A percentile compares a stretch with the other conserved stretches of the same genome.
Evolutionary conservation across 2,797 vertebrate genomes (phyloP).

Genomic region (Acanthurus lineatus): DNA sequence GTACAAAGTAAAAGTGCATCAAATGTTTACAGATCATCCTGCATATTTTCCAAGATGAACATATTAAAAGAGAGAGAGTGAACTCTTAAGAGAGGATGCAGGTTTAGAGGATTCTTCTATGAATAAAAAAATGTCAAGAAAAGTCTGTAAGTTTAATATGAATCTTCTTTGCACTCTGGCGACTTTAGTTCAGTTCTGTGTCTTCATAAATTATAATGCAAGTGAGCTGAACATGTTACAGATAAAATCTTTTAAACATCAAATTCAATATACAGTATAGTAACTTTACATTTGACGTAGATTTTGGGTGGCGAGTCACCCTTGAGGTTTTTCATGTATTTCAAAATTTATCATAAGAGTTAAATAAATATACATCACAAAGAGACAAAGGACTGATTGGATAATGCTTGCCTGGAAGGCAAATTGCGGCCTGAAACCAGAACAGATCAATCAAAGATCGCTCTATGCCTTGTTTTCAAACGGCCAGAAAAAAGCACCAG

Average conservation of each 20-base stretch:
- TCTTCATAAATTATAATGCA: slow-evolving; percentile 70
- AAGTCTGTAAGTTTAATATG: slow-evolving; percentile 35
- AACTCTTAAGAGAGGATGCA: slow-evolving; percentile 41
- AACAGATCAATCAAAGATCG: slow-evolving; percentile 35
- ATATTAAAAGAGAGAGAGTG: slow-evolving; percentile 45
- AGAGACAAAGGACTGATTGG: slow-evolving; percentile 48
- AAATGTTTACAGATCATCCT: slow-evolving; percentile 69
- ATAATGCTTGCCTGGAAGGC: slow-evolving; percentile 39
- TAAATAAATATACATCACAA: slow-evolving; percentile 80
- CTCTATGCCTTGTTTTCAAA: slow-evolving; percentile 28
- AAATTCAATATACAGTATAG: slow-evolving; percentile 73
- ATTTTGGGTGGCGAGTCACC: slow-evolving; percentile 68
- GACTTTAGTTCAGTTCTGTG: slow-evolving; percentile 51
- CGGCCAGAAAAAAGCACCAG: slow-evolving; percentile 26
- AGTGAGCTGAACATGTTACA: slow-evolving; percentile 50
- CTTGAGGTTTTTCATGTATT: slow-evolving; percentile 81
- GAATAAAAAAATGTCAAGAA: slow-evolving; percentile 30
- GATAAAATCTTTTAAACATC: slow-evolving; percentile 60
- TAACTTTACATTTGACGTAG: slow-evolving; percentile 69
- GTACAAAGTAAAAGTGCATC: slow-evolving; percentile 89
- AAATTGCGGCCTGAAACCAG: slow-evolving; percentile 33
- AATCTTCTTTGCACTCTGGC: slow-evolving; percentile 49
- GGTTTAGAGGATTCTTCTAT: slow-evolving; percentile 49
- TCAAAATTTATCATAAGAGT: slow-evolving; percentile 67
- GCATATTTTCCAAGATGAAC: slow-evolving; percentile 58